Evolutionary conservation across 1,140 invertebrate genomes (phyloP).

Genomic region (Stratiolaelaps scimitus): DNA sequence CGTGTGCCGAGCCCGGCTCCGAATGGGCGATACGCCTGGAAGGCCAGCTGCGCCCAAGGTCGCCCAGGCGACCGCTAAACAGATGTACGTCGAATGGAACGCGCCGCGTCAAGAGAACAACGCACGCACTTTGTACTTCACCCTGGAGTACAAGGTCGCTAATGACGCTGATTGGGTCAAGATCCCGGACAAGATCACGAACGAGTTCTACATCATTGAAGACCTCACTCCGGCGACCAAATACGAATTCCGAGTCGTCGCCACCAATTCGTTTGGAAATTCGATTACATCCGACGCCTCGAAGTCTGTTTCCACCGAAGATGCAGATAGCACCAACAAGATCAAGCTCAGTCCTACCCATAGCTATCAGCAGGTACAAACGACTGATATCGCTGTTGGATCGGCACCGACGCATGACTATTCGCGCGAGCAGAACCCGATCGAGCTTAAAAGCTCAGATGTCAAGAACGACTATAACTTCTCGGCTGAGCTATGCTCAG

Average conservation of each 20-base stretch:
- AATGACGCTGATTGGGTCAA: conserved; percentile 72
- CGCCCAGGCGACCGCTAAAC: conserved; percentile 63
- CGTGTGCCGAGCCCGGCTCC: conserved; percentile 44
- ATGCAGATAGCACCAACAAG: conserved; percentile 18
- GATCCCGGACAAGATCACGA: conserved; percentile 72
- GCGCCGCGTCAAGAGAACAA: conserved; percentile 65
- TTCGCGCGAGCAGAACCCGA: conserved; percentile 54
- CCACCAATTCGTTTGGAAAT: conserved; percentile 70
- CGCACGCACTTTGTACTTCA: conserved; percentile 66
- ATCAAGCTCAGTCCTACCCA: conserved; percentile 25
- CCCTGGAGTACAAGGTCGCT: conserved; percentile 59
- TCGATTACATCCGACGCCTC: conserved; percentile 12
- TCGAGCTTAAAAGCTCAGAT: conserved; percentile 42
- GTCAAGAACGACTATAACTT: conserved; percentile 31
- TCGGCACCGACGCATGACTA: conserved; percentile 43
- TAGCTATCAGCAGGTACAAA: conserved; percentile 19
- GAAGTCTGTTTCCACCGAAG: conserved; percentile 4
- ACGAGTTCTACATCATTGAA: conserved; percentile 76
- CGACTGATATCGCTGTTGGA: conserved; percentile 10
- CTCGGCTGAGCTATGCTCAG: conserved; percentile 10
- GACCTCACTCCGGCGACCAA: conserved; percentile 59
- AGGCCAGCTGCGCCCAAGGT: conserved; percentile 73
- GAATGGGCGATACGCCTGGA: conserved; percentile 52
- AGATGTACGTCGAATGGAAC: conserved; percentile 69
- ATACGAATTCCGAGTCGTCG: conserved; percentile 77